A percentile compares a stretch with the other conserved stretches of the same genome.
These are phyloP conservation scores for Montipora cactus DNA, from an alignment of 64 coral and sea anemone genomes.

Conservation along the genomic window DNA sequence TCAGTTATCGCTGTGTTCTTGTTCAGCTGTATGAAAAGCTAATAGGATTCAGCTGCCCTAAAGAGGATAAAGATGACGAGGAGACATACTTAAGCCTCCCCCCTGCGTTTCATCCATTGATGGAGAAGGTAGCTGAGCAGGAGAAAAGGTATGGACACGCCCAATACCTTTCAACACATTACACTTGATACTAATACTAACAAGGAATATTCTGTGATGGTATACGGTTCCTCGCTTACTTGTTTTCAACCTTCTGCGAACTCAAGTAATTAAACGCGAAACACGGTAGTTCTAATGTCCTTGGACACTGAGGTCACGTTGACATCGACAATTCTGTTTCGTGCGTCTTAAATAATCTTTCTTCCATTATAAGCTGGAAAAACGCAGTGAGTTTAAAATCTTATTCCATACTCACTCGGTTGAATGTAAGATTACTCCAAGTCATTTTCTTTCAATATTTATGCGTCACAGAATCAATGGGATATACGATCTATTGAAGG, in stretches of 20 bases:
- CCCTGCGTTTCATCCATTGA: neutral
- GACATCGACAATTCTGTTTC: no score
- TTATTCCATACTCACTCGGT: no score
- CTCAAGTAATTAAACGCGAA: no score
- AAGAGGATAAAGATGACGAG: slow-evolving; percentile 35
- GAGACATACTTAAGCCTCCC: neutral
- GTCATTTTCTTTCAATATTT: neutral
- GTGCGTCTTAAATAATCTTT: no score
- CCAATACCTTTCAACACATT: neutral
- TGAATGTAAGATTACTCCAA: neutral
- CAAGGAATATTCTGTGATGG: neutral
- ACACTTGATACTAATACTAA: no score
- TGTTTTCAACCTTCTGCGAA: no score
- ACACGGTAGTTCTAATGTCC: no score
- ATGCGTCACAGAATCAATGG: neutral
- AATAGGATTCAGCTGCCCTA: slow-evolving; percentile 43
- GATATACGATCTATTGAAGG: slow-evolving; percentile 9
- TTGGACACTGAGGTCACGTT: no score
- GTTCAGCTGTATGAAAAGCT: slow-evolving; percentile 51
- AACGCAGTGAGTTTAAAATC: no score
- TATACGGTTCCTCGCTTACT: no score
- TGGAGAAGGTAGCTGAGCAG: slow-evolving; percentile 42
- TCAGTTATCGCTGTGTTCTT: neutral
- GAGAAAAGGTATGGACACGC: slow-evolving; percentile 22
- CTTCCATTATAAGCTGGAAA: no score